Evolutionary conservation across 1,140 invertebrate species (phyloP), one percentile per base, ranked within the genome.

Genomic region (Anastrepha ludens): DNA sequence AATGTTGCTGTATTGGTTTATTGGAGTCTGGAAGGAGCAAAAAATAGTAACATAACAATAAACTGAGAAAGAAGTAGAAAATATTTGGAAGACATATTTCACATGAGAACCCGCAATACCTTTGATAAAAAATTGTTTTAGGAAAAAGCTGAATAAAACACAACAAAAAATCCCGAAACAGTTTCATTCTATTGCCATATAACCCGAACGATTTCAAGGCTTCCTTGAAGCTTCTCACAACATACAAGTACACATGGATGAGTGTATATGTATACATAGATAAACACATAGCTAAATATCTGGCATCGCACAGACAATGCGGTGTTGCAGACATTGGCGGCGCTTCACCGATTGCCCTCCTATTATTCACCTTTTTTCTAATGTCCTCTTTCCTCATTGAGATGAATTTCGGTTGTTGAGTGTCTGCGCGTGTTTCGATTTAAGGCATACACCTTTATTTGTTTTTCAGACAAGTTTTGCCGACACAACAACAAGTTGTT

Each of bases 361-460:
- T 81, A 81, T 81, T 81, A 81, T 81, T 15, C 47, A 81, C 47
- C n/a, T 81, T 81, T 74, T 74, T 81, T 81, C 74, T 81, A 81
- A 81, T 81, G 50, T 81, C 47, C 17, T 50, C 41, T 81, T 81
- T 9, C 47, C 74, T 55, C 74, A 41, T 29, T 81, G 44, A 20
- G 74, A 81, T 81, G n/a, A 29, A 29, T 81, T 20, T 55, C 17
- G 47, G 74, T 50, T 29, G 47, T 44, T 55, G 74, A 55, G 74
- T 81, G 74, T 81, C 74, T 81, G 47, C 74, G 74, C 74, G 74
- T 81, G 74, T 81, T 81, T 29, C 47, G 47, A 81, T 81, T 81
- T 81, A 81, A 55, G 50, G 74, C 47, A 41, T 81, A 81, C 74
- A 81, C 74, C 74, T 81, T 81, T 81, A 55, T 81, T 81, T 81